A percentile compares a stretch with the other conserved stretches of the same genome.
Evolutionary conservation across 2,797 vertebrate species (phyloP).

Genomic region (Orestias chungarensis): DNA sequence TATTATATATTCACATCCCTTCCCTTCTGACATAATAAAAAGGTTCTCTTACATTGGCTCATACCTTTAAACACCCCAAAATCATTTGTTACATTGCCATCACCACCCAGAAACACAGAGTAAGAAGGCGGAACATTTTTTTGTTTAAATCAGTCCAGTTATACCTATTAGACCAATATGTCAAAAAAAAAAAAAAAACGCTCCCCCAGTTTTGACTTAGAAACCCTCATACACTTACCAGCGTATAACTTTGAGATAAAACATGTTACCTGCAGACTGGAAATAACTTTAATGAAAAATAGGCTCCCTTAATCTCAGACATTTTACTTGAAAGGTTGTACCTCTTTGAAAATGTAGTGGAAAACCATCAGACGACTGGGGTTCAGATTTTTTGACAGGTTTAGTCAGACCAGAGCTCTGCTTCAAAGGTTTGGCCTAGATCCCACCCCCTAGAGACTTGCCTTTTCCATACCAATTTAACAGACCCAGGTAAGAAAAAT

Average conservation of each 20-base stretch:
- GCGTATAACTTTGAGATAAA: constrained; percentile 26
- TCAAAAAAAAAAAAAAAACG: too few relatives aligned
- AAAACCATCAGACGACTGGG: constrained; percentile 32
- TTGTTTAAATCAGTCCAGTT: too few relatives aligned
- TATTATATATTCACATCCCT: too few relatives aligned
- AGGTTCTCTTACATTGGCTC: too few relatives aligned
- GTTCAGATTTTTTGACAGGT: constrained; percentile 64
- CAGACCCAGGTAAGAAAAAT: constrained; percentile 38
- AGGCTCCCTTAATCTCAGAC: constrained; percentile 24
- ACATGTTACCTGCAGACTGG: constrained; percentile 23
- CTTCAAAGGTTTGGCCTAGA: constrained; percentile 55
- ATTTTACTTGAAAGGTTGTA: constrained; percentile 58
- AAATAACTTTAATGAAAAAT: constrained; percentile 30
- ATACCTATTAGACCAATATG: too few relatives aligned
- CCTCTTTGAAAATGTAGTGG: constrained; percentile 44
- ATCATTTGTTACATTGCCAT: too few relatives aligned
- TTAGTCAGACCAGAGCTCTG: constrained; percentile 47
- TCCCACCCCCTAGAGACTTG: constrained; percentile 39
- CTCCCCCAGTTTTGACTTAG: background rate
- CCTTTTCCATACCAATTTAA: constrained; percentile 58
- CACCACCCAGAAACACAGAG: too few relatives aligned
- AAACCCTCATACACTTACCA: background rate
- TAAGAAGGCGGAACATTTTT: too few relatives aligned
- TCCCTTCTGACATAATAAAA: too few relatives aligned
- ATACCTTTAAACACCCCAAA: too few relatives aligned